phyloP scores from a whole-genome alignment of 2,888 invertebrate species.

The Exocentrus adspersus region DNA sequence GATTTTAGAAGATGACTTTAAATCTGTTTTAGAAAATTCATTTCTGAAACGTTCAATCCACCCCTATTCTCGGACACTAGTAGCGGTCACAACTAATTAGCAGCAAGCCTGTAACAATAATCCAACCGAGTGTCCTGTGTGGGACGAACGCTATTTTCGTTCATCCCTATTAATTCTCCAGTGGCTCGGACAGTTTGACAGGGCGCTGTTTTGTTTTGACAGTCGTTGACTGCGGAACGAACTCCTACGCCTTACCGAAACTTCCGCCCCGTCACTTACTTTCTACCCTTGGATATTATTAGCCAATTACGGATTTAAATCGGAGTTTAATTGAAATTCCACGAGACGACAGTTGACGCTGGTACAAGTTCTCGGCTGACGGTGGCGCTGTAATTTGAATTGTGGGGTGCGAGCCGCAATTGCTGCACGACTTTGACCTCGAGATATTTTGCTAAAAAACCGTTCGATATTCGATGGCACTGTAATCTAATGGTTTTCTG shows the following conservation, averaged over 20 bases:
- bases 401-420: neutral
- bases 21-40: too few species aligned
- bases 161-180: slow-evolving; percentile 27
- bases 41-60: too few species aligned
- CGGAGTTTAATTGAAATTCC: slow-evolving; percentile 23
- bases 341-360: neutral
- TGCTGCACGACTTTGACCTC: too few species aligned
- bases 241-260: neutral
- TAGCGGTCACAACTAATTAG: too few species aligned
- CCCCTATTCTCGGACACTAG: too few species aligned
- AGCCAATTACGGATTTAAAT: slow-evolving; percentile 22
- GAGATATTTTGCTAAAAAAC: neutral
- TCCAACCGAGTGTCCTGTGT: too few species aligned
- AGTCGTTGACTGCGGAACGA: slow-evolving; percentile 9
- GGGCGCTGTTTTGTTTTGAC: slow-evolving; percentile 34
- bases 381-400: too few species aligned
- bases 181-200: slow-evolving; percentile 36
- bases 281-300: slow-evolving; percentile 3
- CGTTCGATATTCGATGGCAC: neutral
- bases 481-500: too few species aligned
- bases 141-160: slow-evolving; percentile 28
- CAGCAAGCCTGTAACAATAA: too few species aligned
- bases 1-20: too few species aligned
- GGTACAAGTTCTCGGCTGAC: neutral
- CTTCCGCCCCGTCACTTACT: slow-evolving; percentile 12